Base-by-base conservation (phyloP, 2,113 vertebrate species). In the Cyphomyrus plagiostoma region DNA sequence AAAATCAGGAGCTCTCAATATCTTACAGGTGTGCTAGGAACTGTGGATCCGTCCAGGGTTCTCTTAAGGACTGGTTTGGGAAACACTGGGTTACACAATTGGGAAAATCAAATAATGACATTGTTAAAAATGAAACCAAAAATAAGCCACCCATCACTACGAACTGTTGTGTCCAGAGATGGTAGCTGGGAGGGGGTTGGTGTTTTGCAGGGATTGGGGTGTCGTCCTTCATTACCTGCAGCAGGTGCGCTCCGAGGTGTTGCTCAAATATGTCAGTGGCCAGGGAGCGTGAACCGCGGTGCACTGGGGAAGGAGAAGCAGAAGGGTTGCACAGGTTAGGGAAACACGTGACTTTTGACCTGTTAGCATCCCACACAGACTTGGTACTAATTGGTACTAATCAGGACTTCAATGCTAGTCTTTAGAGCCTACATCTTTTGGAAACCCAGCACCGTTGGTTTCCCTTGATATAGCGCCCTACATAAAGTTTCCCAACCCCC, bases 161-260 rank as follows among this genome's bases (percentile, higher is more conserved):
- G 19, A 17, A 17, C 15, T 42, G 74, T 19, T 80, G 13, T 80
- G 74, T 77, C 39, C 15, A 77, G 70, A 35, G 30, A 17, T 39
- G 70, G 70, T 17, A 19, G 70, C 13, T 42, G 74, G 15, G 74
- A 42, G 74, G 15, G 35, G 74, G 70, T 23, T 21, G 6, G 39
- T 48, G 9, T 66, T 66, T 26, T 1, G 2, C 26, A 10, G 86
- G 21, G 35, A n/a, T 50, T 35, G 83, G n/a, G n/a, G 62, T 50
- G 46, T 52, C 30, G 11, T 48, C 13, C 13, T 50, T 42, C 1
- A 42, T 93, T 95, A 98, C 97, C 97, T 98, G 97, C 85, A 98
- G 91, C 56, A 98, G 96, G 93, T 98, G 97, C 21, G 97, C 97
- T 42, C 97, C 97, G 8, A 98, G 93, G 91, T 98, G 97, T 91